Base-by-base conservation (phyloP, 2,113 vertebrate species). In the Phodopus roborovskii region DNA sequence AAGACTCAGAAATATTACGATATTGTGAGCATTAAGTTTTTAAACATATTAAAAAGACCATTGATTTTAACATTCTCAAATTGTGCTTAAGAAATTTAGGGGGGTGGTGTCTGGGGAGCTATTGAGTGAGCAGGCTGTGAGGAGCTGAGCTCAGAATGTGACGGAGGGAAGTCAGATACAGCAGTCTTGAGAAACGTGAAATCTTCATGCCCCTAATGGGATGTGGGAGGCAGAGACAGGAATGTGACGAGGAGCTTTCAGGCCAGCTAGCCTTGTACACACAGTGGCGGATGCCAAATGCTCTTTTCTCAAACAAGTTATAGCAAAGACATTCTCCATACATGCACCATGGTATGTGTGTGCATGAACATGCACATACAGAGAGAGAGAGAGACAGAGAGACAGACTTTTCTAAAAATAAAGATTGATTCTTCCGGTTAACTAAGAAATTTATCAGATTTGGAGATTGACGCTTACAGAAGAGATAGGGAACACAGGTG, bases 361-460 rank as follows among this genome's bases (percentile, higher is more conserved):
- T n/a, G 39, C 3, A 58, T 11, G 5, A 7, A 36, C n/a, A 10
- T 11, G 11, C 20, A 62, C 20, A 73, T 9, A 22, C 16, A 48
- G 7, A 39, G 17, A 45, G 45, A 53, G 8, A n/a, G 1, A 81
- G 30, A 36, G 48, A 78, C 45, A 45, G 45, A 19, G 2, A 50
- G 7, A 33, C 4, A 36, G 33, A 10, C 7, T 48, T 58, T n/a
- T 39, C 7, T 42, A 62, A 83, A 64, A 30, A 19, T 45, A 48
- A 83, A 66, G 13, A 58, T 28, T 13, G 7, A 48, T 74, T 85
- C 93, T 90, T 50, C 86, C 78, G 90, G 68, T 45, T n/a, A 89
- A 22, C 8, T 91, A 77, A 94, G 81, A 92, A 95, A 94, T 50
- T 56, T 15, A 75, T 66, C 78, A 90, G 60, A 87, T 50, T 19